Evolutionary conservation across 2,113 vertebrate genomes (phyloP).

Genomic region (Xiphophorus maculatus): DNA sequence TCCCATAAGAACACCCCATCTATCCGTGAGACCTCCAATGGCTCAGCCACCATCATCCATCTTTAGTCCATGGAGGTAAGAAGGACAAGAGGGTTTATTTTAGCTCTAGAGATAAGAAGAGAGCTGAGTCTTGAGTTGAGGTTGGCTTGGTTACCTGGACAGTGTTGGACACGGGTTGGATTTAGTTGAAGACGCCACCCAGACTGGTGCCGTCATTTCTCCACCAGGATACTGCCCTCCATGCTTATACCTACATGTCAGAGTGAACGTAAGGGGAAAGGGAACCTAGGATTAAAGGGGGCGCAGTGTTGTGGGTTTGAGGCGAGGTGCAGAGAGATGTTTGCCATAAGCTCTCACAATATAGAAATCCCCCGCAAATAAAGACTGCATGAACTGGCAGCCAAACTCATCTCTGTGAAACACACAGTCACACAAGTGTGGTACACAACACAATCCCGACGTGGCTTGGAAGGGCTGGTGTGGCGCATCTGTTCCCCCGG

Average conservation of each 20-base stretch:
- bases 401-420: slow-evolving; percentile 45
- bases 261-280: slow-evolving; percentile 43
- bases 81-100: slow-evolving; percentile 51
- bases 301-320: slow-evolving; percentile 47
- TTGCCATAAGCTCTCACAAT: slow-evolving; percentile 45
- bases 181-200: slow-evolving; percentile 48
- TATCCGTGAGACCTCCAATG: slow-evolving; percentile 63
- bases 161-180: slow-evolving; percentile 45
- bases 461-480: slow-evolving; percentile 31
- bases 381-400: slow-evolving; percentile 70
- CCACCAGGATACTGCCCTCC: slow-evolving; percentile 62
- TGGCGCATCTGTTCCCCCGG: slow-evolving; percentile 27
- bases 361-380: slow-evolving; percentile 50
- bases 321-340: slow-evolving; percentile 40
- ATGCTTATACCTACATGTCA: slow-evolving; percentile 60
- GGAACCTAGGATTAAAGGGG: slow-evolving; percentile 45
- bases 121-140: slow-evolving; percentile 67
- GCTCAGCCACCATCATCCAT: slow-evolving; percentile 60
- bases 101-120: slow-evolving; percentile 23
- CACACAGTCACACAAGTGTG: slow-evolving; percentile 55
- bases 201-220: slow-evolving; percentile 52
- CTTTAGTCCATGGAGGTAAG: slow-evolving; percentile 58
- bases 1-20: slow-evolving; percentile 59
- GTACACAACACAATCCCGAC: slow-evolving; percentile 38
- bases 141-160: slow-evolving; percentile 66